Conservation (phyloP, 1,140 invertebrate species). For the Pogonus chalceus region DNA sequence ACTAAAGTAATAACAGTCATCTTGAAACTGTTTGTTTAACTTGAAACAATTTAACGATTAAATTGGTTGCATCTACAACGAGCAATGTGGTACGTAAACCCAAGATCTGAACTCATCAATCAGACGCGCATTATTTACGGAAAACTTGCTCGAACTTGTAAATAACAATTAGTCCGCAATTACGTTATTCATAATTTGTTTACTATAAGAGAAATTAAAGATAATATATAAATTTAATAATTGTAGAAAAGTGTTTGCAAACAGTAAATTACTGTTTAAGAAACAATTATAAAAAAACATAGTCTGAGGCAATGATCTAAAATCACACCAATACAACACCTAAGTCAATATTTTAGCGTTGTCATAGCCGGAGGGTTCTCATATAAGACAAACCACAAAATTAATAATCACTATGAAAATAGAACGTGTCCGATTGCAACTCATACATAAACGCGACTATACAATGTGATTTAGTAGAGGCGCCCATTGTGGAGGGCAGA, state of each 20-base stretch:
- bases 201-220: not conserved
- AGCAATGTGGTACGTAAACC: not conserved
- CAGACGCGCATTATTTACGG: not conserved
- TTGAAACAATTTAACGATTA: not conserved
- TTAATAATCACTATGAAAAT: no score
- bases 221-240: not conserved
- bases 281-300: not conserved
- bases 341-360: not conserved
- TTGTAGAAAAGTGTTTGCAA: not conserved
- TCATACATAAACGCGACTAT: not conserved
- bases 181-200: not conserved
- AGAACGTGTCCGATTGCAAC: not conserved
- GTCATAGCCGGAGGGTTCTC: no score
- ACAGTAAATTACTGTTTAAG: not conserved
- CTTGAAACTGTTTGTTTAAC: not conserved
- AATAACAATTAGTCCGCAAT: not conserved
- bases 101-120: not conserved
- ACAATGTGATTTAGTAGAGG: not conserved
- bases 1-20: no score
- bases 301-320: not conserved
- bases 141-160: not conserved
- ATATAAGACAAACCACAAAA: no score
- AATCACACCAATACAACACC: not conserved
- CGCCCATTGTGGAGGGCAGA: not conserved
- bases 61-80: not conserved